These are phyloP conservation scores for Antheraea mylitta DNA, from an alignment of 1,140 invertebrate genomes.

Conservation along the genomic window DNA sequence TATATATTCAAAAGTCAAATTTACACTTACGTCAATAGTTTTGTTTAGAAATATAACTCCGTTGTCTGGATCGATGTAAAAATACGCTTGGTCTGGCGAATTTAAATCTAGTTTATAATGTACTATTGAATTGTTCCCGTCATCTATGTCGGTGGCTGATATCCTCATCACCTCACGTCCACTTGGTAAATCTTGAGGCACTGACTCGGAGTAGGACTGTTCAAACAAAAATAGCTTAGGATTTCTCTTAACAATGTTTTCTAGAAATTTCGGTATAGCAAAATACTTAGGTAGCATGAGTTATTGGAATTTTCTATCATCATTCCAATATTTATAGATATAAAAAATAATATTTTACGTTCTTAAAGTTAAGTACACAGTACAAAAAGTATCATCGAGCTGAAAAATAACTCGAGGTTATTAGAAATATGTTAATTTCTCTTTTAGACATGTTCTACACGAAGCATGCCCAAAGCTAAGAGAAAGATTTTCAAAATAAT, in stretches of 20 bases:
- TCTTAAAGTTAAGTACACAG: too few species aligned
- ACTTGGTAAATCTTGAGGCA: conserved; percentile 85
- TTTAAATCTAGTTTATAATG: conserved; percentile 81
- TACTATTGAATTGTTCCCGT: conserved; percentile 90
- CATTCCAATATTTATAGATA: neutral
- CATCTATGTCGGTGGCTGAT: conserved; percentile 93
- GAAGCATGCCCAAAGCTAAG: conserved; percentile 76
- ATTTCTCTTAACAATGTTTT: neutral
- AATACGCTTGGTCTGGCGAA: conserved; percentile 83
- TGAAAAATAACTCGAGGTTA: neutral
- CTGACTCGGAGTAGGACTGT: conserved; percentile 86
- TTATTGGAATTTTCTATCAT: neutral
- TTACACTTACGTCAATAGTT: conserved; percentile 85
- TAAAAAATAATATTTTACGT: neutral
- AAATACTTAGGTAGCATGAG: neutral
- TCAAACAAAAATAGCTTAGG: conserved; percentile 28
- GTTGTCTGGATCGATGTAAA: conserved; percentile 87
- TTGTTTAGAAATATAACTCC: conserved; percentile 89
- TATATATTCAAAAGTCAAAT: too few species aligned
- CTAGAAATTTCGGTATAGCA: neutral
- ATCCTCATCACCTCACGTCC: conserved; percentile 91
- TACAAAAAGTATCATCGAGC: neutral
- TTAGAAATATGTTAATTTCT: conserved; percentile 28
- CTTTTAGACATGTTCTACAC: conserved; percentile 63
- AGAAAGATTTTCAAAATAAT: conserved; percentile 73